Conservation (phyloP, 1,140 invertebrate genomes). For the Nilaparvata lugens region DNA sequence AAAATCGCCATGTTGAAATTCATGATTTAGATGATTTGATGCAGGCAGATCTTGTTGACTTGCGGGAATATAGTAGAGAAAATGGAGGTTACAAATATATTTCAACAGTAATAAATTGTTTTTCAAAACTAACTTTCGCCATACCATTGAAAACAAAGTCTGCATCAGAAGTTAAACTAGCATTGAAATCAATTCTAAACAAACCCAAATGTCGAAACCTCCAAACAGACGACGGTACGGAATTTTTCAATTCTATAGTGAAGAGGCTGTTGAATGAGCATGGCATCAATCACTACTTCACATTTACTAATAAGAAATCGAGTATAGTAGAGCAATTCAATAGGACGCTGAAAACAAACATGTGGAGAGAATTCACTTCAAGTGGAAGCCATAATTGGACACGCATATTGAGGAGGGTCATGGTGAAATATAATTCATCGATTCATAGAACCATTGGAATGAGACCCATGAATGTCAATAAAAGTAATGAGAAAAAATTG, state of each 20-base stretch:
- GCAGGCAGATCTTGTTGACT: slow-evolving; percentile 25
- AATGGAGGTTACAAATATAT: slow-evolving; percentile 38
- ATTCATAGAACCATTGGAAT: slow-evolving; percentile 36
- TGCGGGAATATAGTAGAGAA: slow-evolving; percentile 28
- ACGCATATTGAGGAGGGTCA: slow-evolving; percentile 31
- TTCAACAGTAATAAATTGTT: slow-evolving; percentile 38
- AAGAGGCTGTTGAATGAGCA: slow-evolving; percentile 30
- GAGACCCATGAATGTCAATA: slow-evolving; percentile 31
- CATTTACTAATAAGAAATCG: slow-evolving; percentile 37
- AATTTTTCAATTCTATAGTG: slow-evolving; percentile 36
- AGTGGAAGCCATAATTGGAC: slow-evolving; percentile 26
- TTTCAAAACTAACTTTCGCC: slow-evolving; percentile 39
- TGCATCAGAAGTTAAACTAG: slow-evolving; percentile 26
- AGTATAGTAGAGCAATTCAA: slow-evolving; percentile 39
- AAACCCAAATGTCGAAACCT: slow-evolving; percentile 28
- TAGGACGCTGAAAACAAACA: slow-evolving; percentile 37
- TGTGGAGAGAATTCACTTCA: slow-evolving; percentile 34
- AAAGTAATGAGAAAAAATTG: slow-evolving; percentile 22
- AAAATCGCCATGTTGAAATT: slow-evolving; percentile 12
- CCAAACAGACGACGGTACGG: slow-evolving; percentile 37
- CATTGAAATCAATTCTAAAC: slow-evolving; percentile 24
- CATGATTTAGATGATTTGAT: slow-evolving; percentile 18
- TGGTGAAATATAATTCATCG: slow-evolving; percentile 36
- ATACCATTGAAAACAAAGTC: slow-evolving; percentile 39
- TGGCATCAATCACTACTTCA: slow-evolving; percentile 37